A percentile compares a stretch with the other conserved stretches of the same genome.
These are phyloP conservation scores for Cosmorhoe ocellata DNA, from an alignment of 2,888 invertebrate genomes.

Conservation along the genomic window DNA sequence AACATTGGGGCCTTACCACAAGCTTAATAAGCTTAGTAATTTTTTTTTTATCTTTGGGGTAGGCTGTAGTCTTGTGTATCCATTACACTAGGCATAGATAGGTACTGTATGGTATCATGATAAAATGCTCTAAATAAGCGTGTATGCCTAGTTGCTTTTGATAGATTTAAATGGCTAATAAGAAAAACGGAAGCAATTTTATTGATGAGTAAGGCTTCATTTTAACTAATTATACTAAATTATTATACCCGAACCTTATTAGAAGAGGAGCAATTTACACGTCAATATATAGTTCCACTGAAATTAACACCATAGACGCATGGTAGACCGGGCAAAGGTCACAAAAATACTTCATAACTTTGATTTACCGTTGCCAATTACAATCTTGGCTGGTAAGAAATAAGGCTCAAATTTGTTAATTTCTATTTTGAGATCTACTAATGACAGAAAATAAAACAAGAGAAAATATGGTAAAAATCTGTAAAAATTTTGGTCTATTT, in stretches of 20 bases:
- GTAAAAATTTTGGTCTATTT: slow-evolving; percentile 31
- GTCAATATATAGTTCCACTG: slow-evolving; percentile 49
- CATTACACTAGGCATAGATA: no score
- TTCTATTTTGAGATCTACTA: slow-evolving; percentile 37
- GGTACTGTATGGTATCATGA: no score
- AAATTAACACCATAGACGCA: slow-evolving; percentile 61
- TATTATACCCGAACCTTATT: background rate
- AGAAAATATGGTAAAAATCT: slow-evolving; percentile 8
- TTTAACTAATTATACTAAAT: no score
- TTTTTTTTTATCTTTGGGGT: no score
- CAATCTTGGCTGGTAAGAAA: slow-evolving; percentile 18
- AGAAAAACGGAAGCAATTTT: no score
- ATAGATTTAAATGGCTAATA: no score
- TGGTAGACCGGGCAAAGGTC: slow-evolving; percentile 53
- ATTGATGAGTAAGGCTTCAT: no score
- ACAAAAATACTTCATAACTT: slow-evolving; percentile 36
- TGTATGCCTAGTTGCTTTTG: no score
- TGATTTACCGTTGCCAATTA: slow-evolving; percentile 1
- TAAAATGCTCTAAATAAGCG: no score
- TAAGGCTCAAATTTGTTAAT: slow-evolving; percentile 37
- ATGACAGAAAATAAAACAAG: slow-evolving; percentile 68
- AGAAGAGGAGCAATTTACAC: slow-evolving; percentile 41
- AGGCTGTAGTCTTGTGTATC: no score
- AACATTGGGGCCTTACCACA: background rate
- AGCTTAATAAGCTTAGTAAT: no score